Percentiles rank a stretch among this genome's conserved stretches.
Evolutionary conservation across 2,113 vertebrate species (phyloP).

Genomic region (Dinomys branickii): DNA sequence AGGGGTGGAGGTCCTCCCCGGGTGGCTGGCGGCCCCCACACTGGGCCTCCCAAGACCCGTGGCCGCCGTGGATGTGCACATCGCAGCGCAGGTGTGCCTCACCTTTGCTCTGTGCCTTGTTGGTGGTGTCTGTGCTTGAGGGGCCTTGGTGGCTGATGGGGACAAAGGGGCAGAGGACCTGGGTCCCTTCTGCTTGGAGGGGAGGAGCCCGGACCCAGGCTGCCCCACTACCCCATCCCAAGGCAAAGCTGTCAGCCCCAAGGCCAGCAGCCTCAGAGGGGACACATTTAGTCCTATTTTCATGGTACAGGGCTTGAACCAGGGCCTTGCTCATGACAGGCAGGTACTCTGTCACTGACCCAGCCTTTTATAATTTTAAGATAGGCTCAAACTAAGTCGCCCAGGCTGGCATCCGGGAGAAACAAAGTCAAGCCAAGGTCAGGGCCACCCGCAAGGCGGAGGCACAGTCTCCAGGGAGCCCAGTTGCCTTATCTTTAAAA

Average conservation of each 20-base stretch:
- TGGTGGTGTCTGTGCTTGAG: background rate
- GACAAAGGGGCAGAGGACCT: background rate
- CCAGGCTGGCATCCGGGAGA: background rate
- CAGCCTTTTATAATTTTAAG: background rate
- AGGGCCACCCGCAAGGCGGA: background rate
- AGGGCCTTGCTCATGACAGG: background rate
- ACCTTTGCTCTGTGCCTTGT: background rate
- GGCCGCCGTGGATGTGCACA: fast-evolving
- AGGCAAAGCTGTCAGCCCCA: background rate
- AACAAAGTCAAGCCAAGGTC: background rate
- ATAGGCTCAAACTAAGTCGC: background rate
- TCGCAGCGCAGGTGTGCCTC: background rate
- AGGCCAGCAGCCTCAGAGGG: background rate
- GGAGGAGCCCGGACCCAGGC: background rate
- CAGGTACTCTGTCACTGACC: background rate
- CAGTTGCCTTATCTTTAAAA: background rate
- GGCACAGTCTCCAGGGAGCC: background rate
- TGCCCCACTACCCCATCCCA: background rate
- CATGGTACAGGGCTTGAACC: background rate
- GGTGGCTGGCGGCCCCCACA: background rate
- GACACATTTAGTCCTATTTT: background rate
- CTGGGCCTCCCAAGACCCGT: background rate
- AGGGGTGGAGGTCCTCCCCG: background rate
- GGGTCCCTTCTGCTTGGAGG: background rate
- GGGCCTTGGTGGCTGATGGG: background rate